Evolutionary conservation across 2,113 vertebrate species (phyloP).

Genomic region (Colistium nudipinnis): DNA sequence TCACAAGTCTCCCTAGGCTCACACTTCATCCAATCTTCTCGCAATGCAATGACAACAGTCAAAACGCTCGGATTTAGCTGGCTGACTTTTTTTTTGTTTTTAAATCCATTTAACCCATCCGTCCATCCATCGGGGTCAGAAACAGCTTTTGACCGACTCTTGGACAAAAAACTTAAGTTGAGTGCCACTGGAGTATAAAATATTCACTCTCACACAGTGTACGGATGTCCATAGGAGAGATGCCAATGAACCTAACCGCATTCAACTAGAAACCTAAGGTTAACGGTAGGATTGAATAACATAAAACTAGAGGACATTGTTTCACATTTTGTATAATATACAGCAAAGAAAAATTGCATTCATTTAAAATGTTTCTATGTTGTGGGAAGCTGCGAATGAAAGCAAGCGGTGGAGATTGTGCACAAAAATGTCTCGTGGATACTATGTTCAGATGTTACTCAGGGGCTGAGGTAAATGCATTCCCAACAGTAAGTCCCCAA

Average conservation of each 20-base stretch:
- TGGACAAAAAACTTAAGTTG: too few species aligned
- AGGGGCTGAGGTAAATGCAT: constrained; percentile 26
- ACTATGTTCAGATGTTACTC: constrained; percentile 34
- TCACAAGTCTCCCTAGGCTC: constrained; percentile 52
- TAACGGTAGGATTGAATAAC: not conserved
- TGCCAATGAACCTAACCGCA: not conserved
- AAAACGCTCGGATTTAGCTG: constrained; percentile 8
- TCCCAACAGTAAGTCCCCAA: constrained; percentile 18
- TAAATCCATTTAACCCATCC: not conserved
- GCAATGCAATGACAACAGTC: constrained; percentile 14
- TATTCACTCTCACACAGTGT: too few species aligned
- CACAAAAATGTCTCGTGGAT: constrained; percentile 2
- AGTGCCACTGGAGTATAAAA: too few species aligned
- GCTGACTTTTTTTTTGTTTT: not conserved
- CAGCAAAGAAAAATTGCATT: too few species aligned
- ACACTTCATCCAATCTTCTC: constrained; percentile 36
- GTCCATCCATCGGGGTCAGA: not conserved
- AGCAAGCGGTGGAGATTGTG: not conserved
- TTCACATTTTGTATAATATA: not conserved
- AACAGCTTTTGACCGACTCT: too few species aligned
- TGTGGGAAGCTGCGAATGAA: not conserved
- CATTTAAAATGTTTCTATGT: not conserved
- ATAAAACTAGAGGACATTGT: not conserved
- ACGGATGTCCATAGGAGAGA: too few species aligned
- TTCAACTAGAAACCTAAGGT: not conserved